Evolutionary conservation across 2,888 invertebrate genomes (phyloP).

Genomic region (Noctua janthe): DNA sequence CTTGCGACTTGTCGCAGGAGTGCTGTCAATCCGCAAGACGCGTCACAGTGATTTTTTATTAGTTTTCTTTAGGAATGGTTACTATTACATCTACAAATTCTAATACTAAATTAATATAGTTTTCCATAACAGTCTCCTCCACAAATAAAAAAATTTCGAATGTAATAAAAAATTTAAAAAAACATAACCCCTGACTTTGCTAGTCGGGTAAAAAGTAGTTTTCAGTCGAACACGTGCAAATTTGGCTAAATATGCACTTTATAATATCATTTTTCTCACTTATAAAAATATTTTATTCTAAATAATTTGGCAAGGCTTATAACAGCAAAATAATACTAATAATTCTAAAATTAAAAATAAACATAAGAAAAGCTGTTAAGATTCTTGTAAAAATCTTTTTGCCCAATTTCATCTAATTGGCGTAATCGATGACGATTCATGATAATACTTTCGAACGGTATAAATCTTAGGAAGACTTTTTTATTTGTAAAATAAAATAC

Average conservation of each 20-base stretch:
- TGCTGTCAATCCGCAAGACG: background rate
- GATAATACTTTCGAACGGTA: background rate
- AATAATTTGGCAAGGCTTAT: constrained; percentile 43
- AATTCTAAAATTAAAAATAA: background rate
- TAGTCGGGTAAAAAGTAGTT: background rate
- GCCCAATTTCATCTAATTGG: background rate
- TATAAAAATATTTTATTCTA: constrained; percentile 35
- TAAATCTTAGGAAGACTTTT: background rate
- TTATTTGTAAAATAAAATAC: background rate
- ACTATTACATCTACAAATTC: background rate
- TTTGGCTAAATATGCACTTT: constrained; percentile 4
- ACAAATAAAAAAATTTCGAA: background rate
- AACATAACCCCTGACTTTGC: background rate
- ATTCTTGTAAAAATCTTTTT: background rate
- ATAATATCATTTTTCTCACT: constrained; percentile 32
- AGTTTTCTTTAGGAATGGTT: constrained; percentile 12
- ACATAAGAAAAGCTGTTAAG: background rate
- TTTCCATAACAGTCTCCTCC: background rate
- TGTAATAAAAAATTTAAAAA: background rate
- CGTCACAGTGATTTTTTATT: background rate
- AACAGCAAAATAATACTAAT: constrained; percentile 41
- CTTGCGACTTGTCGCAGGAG: background rate
- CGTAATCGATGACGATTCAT: background rate
- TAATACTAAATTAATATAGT: constrained; percentile 4
- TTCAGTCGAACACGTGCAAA: constrained; percentile 26